phyloP scores from a whole-genome alignment of 1,140 invertebrate genomes.

The Atta cephalotes region DNA sequence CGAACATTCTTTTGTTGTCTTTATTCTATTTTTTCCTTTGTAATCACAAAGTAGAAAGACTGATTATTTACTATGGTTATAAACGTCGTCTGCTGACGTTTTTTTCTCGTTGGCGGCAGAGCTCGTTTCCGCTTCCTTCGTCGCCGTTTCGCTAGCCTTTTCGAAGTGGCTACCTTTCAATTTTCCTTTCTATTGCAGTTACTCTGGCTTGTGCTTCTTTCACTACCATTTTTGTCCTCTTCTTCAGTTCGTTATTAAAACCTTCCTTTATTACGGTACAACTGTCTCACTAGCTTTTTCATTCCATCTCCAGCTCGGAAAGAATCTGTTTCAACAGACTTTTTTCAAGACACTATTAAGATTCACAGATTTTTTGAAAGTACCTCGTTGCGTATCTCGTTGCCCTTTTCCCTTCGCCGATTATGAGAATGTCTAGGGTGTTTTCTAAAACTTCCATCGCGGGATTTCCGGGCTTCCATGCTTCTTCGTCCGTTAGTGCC shows the following conservation, averaged over 20 bases:
- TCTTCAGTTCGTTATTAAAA: slow-evolving; percentile 47
- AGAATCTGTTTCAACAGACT: slow-evolving; percentile 1
- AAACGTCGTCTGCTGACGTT: slow-evolving; percentile 73
- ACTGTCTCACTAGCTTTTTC: slow-evolving; percentile 50
- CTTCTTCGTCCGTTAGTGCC: slow-evolving; percentile 1
- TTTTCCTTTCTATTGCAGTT: slow-evolving; percentile 31
- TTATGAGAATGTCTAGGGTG: not conserved
- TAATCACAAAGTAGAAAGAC: slow-evolving; percentile 48
- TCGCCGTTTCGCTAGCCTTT: not conserved
- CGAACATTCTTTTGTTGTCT: not conserved
- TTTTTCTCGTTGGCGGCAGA: not conserved
- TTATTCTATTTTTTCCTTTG: not conserved
- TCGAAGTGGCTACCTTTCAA: slow-evolving; percentile 5
- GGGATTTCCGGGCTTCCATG: not conserved
- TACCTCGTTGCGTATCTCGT: not conserved
- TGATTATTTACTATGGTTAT: slow-evolving; percentile 79
- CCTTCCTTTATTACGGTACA: slow-evolving; percentile 38
- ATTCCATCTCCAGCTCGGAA: not conserved
- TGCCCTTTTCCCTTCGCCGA: not conserved
- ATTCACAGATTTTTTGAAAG: slow-evolving; percentile 18
- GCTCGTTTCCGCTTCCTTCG: slow-evolving; percentile 23
- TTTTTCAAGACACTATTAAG: slow-evolving; percentile 25
- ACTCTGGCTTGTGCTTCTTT: not conserved
- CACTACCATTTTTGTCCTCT: not conserved
- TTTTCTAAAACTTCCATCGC: slow-evolving; percentile 20